phyloP scores from a whole-genome alignment of 2,797 vertebrate species.

The Knipowitschia caucasica region DNA sequence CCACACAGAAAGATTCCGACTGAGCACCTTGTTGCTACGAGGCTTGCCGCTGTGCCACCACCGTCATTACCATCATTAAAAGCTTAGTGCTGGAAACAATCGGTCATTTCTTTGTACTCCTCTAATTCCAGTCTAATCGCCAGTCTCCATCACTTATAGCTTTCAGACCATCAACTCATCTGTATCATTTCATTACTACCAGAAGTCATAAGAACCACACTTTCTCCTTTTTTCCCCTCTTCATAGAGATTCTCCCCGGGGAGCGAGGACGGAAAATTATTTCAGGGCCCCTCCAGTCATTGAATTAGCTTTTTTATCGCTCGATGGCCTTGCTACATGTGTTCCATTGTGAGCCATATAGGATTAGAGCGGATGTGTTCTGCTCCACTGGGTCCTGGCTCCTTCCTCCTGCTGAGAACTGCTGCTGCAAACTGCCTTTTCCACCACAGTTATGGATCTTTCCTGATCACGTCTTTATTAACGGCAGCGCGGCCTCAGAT shows the following conservation, averaged over 20 bases:
- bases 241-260: constrained; percentile 52
- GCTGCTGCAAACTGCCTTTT: constrained; percentile 26
- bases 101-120: constrained; percentile 14
- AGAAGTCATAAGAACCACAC: constrained; percentile 58
- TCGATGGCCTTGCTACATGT: constrained; percentile 49
- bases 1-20: too few relatives aligned
- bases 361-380: constrained; percentile 68
- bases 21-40: background rate
- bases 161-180: constrained; percentile 51
- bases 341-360: constrained; percentile 56
- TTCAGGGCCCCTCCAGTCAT: constrained; percentile 61
- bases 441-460: constrained; percentile 22
- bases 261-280: constrained; percentile 55
- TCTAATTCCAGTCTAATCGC: background rate
- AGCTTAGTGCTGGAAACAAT: background rate
- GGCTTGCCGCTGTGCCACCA: too few relatives aligned
- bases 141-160: constrained; percentile 2
- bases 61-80: too few relatives aligned
- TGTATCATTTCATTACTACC: constrained; percentile 58
- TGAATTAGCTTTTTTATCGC: constrained; percentile 62
- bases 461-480: constrained; percentile 31
- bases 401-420: constrained; percentile 59
- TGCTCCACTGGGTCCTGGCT: constrained; percentile 59
- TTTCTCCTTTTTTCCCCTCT: constrained; percentile 29
- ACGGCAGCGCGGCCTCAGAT: constrained; percentile 16